Evolutionary conservation across 2,888 invertebrate species (phyloP).

Genomic region (Meandrusa payeni): DNA sequence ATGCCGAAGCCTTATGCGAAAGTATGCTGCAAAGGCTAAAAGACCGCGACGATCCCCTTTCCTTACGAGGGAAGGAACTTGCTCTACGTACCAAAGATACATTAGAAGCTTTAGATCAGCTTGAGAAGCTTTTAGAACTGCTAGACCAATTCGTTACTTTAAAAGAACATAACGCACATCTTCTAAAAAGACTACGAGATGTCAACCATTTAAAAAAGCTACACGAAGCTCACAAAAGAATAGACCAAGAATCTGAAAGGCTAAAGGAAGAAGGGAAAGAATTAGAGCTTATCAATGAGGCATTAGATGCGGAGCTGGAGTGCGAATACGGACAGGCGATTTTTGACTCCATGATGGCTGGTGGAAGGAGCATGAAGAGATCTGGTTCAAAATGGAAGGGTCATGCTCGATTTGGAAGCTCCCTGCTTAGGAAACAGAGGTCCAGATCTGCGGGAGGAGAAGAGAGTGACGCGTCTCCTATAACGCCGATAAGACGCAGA

Average conservation of each 20-base stretch:
- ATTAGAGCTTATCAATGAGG: slow-evolving; percentile 65
- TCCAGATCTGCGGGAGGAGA: slow-evolving; percentile 86
- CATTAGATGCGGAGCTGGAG: slow-evolving; percentile 80
- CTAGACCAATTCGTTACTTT: slow-evolving; percentile 88
- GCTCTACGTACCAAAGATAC: slow-evolving; percentile 81
- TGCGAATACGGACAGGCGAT: slow-evolving; percentile 83
- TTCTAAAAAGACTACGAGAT: slow-evolving; percentile 86
- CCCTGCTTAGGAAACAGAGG: slow-evolving; percentile 80
- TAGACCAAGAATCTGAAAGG: slow-evolving; percentile 61
- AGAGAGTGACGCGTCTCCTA: slow-evolving; percentile 68
- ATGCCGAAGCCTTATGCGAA: slow-evolving; percentile 61
- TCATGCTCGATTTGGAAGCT: slow-evolving; percentile 69
- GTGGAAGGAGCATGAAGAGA: slow-evolving; percentile 74
- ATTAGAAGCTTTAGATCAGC: slow-evolving; percentile 86
- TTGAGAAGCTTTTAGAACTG: slow-evolving; percentile 88
- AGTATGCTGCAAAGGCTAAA: slow-evolving; percentile 63
- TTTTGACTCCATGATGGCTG: slow-evolving; percentile 83
- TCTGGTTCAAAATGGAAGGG: slow-evolving; percentile 74
- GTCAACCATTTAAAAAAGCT: slow-evolving; percentile 86
- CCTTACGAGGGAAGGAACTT: slow-evolving; percentile 75
- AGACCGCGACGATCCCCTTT: slow-evolving; percentile 65
- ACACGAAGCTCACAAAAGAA: slow-evolving; percentile 80
- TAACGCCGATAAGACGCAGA: slow-evolving; percentile 59
- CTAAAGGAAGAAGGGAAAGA: slow-evolving; percentile 59
- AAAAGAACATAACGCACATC: slow-evolving; percentile 85